phyloP scores from a whole-genome alignment of 1,140 invertebrate species.

The Ostrea denselamellosa region DNA sequence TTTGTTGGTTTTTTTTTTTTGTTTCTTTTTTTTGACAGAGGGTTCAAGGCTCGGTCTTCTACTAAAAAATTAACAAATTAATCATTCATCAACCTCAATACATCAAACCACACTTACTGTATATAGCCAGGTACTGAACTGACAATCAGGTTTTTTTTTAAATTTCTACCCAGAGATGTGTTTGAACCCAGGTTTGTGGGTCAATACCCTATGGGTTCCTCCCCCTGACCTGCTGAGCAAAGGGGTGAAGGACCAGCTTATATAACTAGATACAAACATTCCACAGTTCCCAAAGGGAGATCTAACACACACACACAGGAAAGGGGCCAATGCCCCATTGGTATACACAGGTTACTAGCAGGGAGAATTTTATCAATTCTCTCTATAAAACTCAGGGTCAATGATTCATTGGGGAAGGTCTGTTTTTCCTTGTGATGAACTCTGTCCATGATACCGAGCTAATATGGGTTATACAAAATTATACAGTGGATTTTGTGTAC shows the following conservation, averaged over 20 bases:
- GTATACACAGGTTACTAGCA: neutral
- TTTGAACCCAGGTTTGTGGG: constrained; percentile 23
- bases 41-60: neutral
- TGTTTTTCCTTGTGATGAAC: neutral
- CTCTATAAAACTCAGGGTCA: neutral
- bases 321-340: neutral
- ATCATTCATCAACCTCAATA: neutral
- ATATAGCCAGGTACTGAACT: neutral
- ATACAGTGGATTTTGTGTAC: too few species aligned
- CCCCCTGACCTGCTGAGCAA: neutral
- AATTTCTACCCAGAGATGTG: neutral
- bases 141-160: neutral
- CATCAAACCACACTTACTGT: neutral
- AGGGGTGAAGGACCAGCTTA: neutral
- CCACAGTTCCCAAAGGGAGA: neutral
- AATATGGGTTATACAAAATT: too few species aligned
- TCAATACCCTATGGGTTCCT: neutral
- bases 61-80: neutral
- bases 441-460: too few species aligned
- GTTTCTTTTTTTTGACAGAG: too few species aligned
- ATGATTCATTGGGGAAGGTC: neutral
- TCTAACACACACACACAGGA: neutral
- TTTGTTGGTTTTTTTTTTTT: too few species aligned
- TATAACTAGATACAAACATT: constrained; percentile 1
- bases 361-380: neutral